Evolutionary conservation across 2,797 vertebrate genomes (phyloP), one percentile per base, ranked within the genome.

Genomic region (Bovichtus diacanthus): DNA sequence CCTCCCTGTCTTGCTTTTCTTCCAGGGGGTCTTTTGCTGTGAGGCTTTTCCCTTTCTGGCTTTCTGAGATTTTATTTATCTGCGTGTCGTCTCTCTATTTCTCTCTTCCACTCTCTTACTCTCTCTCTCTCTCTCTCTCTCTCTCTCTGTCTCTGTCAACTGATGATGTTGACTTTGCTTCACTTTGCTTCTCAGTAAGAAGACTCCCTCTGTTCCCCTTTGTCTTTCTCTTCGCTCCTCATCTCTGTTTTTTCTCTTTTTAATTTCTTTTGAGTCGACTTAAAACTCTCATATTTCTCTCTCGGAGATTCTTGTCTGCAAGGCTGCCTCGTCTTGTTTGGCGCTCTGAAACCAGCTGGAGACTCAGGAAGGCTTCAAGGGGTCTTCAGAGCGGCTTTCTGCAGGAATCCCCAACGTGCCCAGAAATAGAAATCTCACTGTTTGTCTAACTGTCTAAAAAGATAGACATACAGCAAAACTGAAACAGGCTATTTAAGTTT

Each of bases 1-100:
- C 82, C 76, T 90, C 83, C 75, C 69, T 70, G 73, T 84, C 82
- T 86, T 78, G 77, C 73, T 81, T 82, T 82, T 87, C 84, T 91
- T 93, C 72, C 74, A 77, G 90, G 88, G 88, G 83, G 86, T 90
- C 88, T 90, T n/a, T 86, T 90, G 78, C 85, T 82, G 78, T 74
- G 56, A 88, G 83, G 63, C 75, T 82, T 90, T 87, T 84, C 77
- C 78, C 73, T 83, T 75, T 78, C 82, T 85, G 86, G 74, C 79
- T 88, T 56, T 59, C 54, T 72, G 80, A 84, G 80, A 83, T 87
- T 90, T 85, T 76, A 86, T 87, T 87, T 79, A 86, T 83, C 83
- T 70, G 19, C 86, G 71, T 62, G 49, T 39, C 29, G 43, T 68
- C 53, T 56, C 44, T 82, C 53, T 74, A 0, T 80, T 44, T 82